Evolutionary conservation across 2,888 invertebrate genomes (phyloP).

Genomic region (Sesia apiformis): DNA sequence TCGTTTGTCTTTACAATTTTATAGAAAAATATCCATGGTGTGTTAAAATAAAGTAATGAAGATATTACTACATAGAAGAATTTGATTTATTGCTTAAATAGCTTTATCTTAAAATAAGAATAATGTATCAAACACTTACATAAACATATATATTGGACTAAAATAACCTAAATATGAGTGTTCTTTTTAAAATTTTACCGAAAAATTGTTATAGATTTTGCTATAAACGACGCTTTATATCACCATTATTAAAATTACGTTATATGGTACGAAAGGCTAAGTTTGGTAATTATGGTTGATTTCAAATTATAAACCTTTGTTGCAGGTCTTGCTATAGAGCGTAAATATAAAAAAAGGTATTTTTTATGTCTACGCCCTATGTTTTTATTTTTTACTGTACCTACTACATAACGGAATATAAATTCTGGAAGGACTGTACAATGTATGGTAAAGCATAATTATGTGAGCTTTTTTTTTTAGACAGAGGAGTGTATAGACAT

Average conservation of each 20-base stretch:
- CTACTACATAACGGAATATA: neutral
- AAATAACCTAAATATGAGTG: conserved; percentile 23
- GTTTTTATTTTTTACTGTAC: neutral
- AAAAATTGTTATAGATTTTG: conserved; percentile 26
- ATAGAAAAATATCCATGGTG: no score
- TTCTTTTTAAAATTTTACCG: conserved; percentile 28
- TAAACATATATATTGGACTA: no score
- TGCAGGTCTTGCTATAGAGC: conserved; percentile 14
- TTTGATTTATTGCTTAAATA: no score
- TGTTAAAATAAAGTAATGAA: no score
- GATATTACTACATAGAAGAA: no score
- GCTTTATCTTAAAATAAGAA: no score
- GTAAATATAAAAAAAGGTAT: neutral
- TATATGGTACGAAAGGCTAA: conserved; percentile 36
- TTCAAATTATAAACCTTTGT: conserved; percentile 10
- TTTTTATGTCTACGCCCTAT: neutral
- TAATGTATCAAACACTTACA: no score
- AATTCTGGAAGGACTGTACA: no score
- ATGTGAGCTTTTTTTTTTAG: no score
- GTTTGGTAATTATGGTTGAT: neutral
- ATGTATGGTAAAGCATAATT: no score
- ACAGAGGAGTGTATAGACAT: no score
- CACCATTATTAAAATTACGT: conserved; percentile 41
- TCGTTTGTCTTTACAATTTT: no score
- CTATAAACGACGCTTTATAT: conserved; percentile 27